A percentile compares a stretch with the other conserved stretches of the same genome.
These are phyloP conservation scores for Neolamprologus tretocephalus DNA, from an alignment of 2,113 vertebrate species.

Conservation along the genomic window DNA sequence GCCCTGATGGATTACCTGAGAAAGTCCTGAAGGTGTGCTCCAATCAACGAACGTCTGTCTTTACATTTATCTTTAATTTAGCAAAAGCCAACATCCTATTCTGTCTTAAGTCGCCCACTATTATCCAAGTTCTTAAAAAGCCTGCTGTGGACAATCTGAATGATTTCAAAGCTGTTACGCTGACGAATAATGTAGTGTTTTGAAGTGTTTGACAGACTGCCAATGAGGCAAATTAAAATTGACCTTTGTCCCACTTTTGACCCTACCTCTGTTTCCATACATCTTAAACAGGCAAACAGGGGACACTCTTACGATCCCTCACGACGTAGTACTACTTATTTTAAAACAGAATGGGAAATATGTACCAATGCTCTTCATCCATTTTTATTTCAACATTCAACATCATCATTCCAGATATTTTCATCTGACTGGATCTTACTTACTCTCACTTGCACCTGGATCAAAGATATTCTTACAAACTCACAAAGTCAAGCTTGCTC, in stretches of 20 bases:
- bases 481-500: neutral
- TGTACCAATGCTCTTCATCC: neutral
- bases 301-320: neutral
- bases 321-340: neutral
- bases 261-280: neutral
- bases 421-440: neutral
- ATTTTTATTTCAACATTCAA: neutral
- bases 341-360: neutral
- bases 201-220: neutral
- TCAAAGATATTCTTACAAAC: neutral
- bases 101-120: neutral
- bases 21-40: neutral
- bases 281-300: neutral
- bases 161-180: neutral
- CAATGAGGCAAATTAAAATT: neutral
- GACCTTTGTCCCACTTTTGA: slow-evolving; percentile 1
- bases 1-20: neutral
- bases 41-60: neutral
- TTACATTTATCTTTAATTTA: neutral
- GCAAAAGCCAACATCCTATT: neutral
- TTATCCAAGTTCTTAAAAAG: neutral
- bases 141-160: neutral
- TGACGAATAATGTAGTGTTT: neutral
- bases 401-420: neutral
- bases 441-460: neutral